Percentiles rank a stretch among this genome's conserved stretches.
Conservation (phyloP, 2,888 invertebrate genomes). For the Phaonia tiefii region DNA sequence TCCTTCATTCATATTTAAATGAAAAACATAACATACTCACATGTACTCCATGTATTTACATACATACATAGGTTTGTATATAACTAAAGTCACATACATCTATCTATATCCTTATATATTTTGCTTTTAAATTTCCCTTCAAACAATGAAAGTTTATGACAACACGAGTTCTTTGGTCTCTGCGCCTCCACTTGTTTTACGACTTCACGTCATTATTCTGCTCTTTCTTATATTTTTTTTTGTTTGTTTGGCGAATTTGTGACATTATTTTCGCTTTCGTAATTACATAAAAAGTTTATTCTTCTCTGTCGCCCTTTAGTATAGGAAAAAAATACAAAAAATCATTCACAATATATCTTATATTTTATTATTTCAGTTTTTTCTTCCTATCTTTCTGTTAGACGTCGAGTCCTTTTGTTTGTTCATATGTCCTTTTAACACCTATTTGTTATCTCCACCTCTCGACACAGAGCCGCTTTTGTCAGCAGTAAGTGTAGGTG, state of each 20-base stretch:
- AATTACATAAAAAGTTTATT: conserved; percentile 38
- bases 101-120: neutral
- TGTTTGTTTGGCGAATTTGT: conserved; percentile 15
- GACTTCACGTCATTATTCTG: neutral
- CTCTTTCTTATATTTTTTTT: neutral
- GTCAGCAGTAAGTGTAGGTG: no score
- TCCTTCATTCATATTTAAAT: conserved; percentile 38
- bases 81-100: neutral
- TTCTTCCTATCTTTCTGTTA: no score
- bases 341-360: neutral
- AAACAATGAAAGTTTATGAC: neutral
- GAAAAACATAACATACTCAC: neutral
- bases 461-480: no score
- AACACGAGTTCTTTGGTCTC: neutral
- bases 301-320: no score
- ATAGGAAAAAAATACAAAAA: neutral
- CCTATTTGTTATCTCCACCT: conserved; percentile 26
- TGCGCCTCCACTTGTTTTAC: neutral
- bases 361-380: neutral
- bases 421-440: conserved; percentile 41
- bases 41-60: conserved; percentile 10
- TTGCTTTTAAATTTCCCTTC: neutral
- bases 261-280: conserved; percentile 15
- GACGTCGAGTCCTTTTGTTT: neutral
- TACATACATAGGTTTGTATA: neutral